A percentile compares a stretch with the other conserved stretches of the same genome.
phyloP scores from a whole-genome alignment of 2,888 invertebrate species.

The Tholera decimalis region DNA sequence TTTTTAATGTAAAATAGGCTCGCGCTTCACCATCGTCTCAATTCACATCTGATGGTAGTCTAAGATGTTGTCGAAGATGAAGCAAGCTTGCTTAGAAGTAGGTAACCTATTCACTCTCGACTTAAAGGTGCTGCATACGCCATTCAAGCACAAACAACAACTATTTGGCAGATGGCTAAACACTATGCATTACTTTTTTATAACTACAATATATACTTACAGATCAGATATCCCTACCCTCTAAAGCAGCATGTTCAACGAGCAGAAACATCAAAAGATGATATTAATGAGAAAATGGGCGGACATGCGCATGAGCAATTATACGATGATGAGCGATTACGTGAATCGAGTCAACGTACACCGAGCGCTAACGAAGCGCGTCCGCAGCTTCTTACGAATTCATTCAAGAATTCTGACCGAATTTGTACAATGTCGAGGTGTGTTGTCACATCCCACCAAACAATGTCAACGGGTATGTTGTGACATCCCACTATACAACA shows the following conservation, averaged over 20 bases:
- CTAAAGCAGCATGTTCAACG: not conserved
- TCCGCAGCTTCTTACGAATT: slow-evolving; percentile 25
- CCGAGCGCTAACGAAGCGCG: slow-evolving; percentile 31
- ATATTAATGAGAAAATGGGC: not conserved
- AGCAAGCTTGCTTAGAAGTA: too few relatives aligned
- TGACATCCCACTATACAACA: not conserved
- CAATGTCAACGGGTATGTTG: not conserved
- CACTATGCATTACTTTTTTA: too few relatives aligned
- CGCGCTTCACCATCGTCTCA: too few relatives aligned
- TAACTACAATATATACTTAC: not conserved
- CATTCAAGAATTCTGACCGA: slow-evolving; percentile 15
- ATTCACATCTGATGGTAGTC: too few relatives aligned
- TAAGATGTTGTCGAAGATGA: too few relatives aligned
- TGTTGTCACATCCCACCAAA: not conserved
- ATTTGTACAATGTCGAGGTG: not conserved
- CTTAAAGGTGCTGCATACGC: too few relatives aligned
- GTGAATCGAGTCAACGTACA: slow-evolving; percentile 41
- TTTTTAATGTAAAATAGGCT: too few relatives aligned
- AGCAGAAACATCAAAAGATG: not conserved
- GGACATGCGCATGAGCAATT: slow-evolving; percentile 32
- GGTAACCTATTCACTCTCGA: too few relatives aligned
- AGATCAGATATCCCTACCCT: not conserved
- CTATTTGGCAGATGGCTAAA: too few relatives aligned
- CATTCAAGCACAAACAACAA: too few relatives aligned
- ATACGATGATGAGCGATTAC: slow-evolving; percentile 23